A percentile compares a stretch with the other conserved stretches of the same genome.
phyloP scores from a whole-genome alignment of 2,113 vertebrate species.

The Poeciliopsis turrubarensis region DNA sequence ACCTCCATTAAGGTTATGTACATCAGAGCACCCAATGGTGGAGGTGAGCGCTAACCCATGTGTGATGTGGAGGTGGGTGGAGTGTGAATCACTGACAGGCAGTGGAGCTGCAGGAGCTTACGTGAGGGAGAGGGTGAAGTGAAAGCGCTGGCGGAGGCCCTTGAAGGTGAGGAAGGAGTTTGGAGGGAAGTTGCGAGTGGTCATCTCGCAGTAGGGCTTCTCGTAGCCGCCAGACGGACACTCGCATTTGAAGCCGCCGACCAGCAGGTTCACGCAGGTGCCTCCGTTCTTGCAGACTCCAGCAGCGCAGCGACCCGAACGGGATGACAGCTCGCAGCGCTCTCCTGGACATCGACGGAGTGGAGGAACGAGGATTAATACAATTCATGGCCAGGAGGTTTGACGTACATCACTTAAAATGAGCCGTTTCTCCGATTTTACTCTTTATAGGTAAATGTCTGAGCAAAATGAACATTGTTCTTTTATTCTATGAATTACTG shows the following conservation, averaged over 20 bases:
- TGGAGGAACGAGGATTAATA: conserved; percentile 45
- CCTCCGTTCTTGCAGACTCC: conserved; percentile 92
- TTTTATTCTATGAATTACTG: no score
- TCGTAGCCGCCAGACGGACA: conserved; percentile 88
- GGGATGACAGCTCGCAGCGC: conserved; percentile 88
- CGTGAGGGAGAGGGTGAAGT: conserved; percentile 93
- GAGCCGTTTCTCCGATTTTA: no score
- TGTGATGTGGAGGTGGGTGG: conserved; percentile 34
- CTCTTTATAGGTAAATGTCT: no score
- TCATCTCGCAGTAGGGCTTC: conserved; percentile 92
- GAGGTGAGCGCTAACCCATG: conserved; percentile 19
- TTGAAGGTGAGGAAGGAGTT: conserved; percentile 93
- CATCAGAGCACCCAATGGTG: conserved; percentile 33
- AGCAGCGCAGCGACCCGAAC: conserved; percentile 85
- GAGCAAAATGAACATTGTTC: no score
- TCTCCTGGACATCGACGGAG: conserved; percentile 74
- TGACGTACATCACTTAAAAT: background rate
- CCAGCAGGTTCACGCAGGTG: conserved; percentile 91
- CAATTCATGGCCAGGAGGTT: conserved; percentile 37
- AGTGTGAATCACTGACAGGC: conserved; percentile 29
- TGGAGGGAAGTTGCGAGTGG: conserved; percentile 89
- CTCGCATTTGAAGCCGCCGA: conserved; percentile 93
- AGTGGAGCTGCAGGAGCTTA: conserved; percentile 71
- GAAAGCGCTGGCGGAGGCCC: conserved; percentile 93
- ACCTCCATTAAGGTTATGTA: conserved; percentile 58